These are phyloP conservation scores for Lanistes nyassanus DNA, from an alignment of 1,140 invertebrate species.

Conservation along the genomic window DNA sequence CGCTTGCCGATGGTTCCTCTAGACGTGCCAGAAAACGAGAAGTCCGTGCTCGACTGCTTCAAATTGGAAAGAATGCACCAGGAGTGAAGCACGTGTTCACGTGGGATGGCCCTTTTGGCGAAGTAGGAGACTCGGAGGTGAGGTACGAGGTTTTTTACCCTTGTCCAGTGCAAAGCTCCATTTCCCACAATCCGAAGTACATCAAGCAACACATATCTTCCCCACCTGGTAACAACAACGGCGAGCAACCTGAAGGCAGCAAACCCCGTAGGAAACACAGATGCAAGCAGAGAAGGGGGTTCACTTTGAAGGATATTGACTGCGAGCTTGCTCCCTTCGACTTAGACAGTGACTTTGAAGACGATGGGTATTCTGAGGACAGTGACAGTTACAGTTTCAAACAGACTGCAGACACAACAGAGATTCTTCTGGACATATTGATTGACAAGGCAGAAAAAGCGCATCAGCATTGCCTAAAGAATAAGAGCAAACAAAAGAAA, in stretches of 20 bases:
- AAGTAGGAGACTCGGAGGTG: conserved; percentile 7
- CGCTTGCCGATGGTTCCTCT: conserved; percentile 1
- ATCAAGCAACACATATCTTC: conserved; percentile 8
- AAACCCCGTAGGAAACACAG: conserved; percentile 13
- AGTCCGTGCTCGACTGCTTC: neutral
- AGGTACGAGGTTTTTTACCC: conserved; percentile 33
- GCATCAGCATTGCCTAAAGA: too few species aligned
- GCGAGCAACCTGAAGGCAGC: conserved; percentile 2
- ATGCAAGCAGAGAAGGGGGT: conserved; percentile 8
- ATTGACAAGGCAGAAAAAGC: conserved; percentile 16
- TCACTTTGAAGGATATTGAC: conserved; percentile 14
- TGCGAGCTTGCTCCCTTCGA: neutral
- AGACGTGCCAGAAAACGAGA: neutral
- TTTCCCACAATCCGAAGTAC: conserved; percentile 32
- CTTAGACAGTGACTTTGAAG: neutral
- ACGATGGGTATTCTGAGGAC: neutral
- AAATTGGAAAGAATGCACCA: neutral
- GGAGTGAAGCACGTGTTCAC: neutral
- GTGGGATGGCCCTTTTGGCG: neutral
- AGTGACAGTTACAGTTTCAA: neutral
- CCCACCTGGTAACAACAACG: conserved; percentile 1
- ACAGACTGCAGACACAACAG: neutral
- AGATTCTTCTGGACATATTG: conserved; percentile 2
- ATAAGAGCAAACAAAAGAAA: too few species aligned
- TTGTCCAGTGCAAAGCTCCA: conserved; percentile 18